Evolutionary conservation across 2,113 vertebrate species (phyloP), one percentile per base, ranked within the genome.

Genomic region (Tamias sibiricus): DNA sequence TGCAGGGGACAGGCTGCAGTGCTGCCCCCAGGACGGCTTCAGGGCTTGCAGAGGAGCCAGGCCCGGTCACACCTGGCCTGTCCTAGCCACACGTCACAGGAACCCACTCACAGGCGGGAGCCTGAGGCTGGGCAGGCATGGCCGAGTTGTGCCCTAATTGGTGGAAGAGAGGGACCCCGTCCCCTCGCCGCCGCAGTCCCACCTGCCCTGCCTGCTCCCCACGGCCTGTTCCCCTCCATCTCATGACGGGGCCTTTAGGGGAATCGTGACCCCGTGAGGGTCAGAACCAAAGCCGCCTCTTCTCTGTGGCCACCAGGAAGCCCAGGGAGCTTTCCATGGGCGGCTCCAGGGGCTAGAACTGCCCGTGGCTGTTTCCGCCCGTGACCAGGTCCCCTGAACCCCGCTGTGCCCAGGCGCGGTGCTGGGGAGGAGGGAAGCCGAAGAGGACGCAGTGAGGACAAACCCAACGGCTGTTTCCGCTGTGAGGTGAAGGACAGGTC

Each of bases 351-450:
- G 24, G 16, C 72, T 30, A 4, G 28, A 47, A 37, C 1, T 6
- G 9, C 28, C 3, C 6, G 8, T 26, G 57, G 0, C 32, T 28
- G 5, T 0, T 32, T 17, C 76, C 44, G 2, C 74, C 59, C 10
- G 17, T 2, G 10, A 26, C 8, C 13, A 4, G 10, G 0, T 57
- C 54, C 26, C 42, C 62, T 0, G 11, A 57, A 42, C 0, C 0
- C 62, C 57, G 3, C 37, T 16, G 47, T 54, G 22, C 2, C 2
- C 42, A 57, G 32, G 30, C 2, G 0, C 10, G 54, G 40, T 6
- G 1, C 57, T 9, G n/a, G 30, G 62, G 66, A 26, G 59, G 57
- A 59, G 57, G 59, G 59, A 9, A 10, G 59, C 24, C 8, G 10
- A n/a, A n/a, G 59, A 62, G 24, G 8, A 22, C 47, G 35, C 71